Evolutionary conservation across 2,888 invertebrate species (phyloP), one percentile per base, ranked within the genome.

Genomic region (Oscheius sp.): DNA sequence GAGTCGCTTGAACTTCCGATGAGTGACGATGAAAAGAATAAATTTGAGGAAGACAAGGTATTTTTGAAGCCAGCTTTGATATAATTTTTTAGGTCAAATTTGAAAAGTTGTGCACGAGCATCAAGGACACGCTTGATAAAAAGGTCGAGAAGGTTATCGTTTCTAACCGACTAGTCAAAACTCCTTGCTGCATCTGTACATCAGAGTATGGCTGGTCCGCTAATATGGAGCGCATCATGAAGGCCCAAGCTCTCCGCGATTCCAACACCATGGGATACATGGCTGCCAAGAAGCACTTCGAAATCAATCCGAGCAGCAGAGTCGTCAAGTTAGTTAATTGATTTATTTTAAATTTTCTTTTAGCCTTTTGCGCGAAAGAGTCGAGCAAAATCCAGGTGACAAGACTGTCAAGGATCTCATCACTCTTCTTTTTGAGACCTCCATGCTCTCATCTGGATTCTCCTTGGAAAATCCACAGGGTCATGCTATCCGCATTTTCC

Each of bases 161-260:
- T 0, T 95, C 95, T 0, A 97, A 96, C 90, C 91, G 97, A 86
- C 89, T 98, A 77, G 96, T 97, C 0, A 93, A 94, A 82, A 97
- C 96, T 0, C 97, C 98, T 0, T 98, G 97, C 90, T 98, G 97
- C 88, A 97, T 98, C 85, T 97, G 98, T 64, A 98, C 97, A 27
- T 74, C 75, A 4, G 96, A 97, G 88, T 98, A 95, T 86, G 98
- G 97, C 57, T 98, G 97, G 98, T 94, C 96, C 0, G 97, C 97
- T 0, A 98, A 98, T 89, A 98, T 98, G 97, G 98, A 98, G 88
- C 92, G 98, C 72, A 98, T 98, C 89, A 98, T 98, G 97, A 98
- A 98, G 89, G 97, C 97, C 0, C 97, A 98, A 88, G 97, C 97
- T 45, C 91, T 98, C 15, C 91, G 96, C 33, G 97, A 98, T 87